Evolutionary conservation across 2,797 vertebrate species (phyloP), one percentile per base, ranked within the genome.

Genomic region (Silurus lanzhouensis): DNA sequence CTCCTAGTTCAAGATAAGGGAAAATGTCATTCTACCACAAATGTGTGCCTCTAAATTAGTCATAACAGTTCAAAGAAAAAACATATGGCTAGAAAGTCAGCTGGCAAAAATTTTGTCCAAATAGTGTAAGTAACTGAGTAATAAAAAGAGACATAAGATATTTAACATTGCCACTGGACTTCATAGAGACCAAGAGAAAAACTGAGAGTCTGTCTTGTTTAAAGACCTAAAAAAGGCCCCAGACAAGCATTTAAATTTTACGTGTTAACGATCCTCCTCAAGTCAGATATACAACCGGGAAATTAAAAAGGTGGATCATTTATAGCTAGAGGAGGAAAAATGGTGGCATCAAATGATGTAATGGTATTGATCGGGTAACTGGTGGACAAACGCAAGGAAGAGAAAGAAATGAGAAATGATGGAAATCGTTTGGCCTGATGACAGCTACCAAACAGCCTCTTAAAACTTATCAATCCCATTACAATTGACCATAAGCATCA

Each of bases 261-360:
- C n/a, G n/a, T 61, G 57, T 25, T 81, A 85, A 66, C 70, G 27
- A 85, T 66, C 84, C 68, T 38, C 27, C 10, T 2, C 58, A 66
- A 20, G 58, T 81, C 58, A 75, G 78, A 66, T 19, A 22, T 64
- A 61, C 84, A 64, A 52, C 55, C 13, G 19, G 25, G 25, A 81
- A 70, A 81, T 85, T 72, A 72, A 81, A 85, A 81, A 55, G 58
- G 31, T 55, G 60, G 78, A 74, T 70, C 58, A 84, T 80, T 84
- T 72, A 84, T 81, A 64, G 27, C 12, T 3, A 66, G 68, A 57
- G 19, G 25, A 25, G 44, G 25, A 12, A 66, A 81, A 74, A 4
- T 46, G 22, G 27, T 14, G 12, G 25, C 75, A 68, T 74, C 84
- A 46, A 22, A 63, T 70, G 83, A 84, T 52, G 57, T 72, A 81